Base-by-base conservation (phyloP, 2,113 vertebrate genomes). In the Mesembrinibis cayennensis region DNA sequence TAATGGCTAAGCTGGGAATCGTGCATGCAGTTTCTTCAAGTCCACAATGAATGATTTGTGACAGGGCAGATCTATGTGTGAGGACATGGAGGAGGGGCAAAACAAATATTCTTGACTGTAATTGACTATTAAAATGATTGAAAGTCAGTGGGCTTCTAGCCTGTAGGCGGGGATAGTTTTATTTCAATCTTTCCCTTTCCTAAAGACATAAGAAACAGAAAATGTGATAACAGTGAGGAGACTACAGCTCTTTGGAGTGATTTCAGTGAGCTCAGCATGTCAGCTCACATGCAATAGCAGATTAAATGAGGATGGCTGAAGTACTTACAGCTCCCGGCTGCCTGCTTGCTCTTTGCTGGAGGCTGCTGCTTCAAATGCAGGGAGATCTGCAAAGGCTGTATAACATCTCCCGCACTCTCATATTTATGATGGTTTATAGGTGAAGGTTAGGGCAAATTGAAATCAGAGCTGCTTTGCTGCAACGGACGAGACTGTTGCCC, bases 101-200 rank as follows among this genome's bases (percentile, higher is more conserved):
- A 95, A 72, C 38, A 93, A 93, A 95, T 90, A 58, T 70, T 79
- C 79, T 85, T 81, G 86, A 86, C 65, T 82, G 69, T 87, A 97
- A 94, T 90, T 85, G 93, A 82, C 90, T 87, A 76, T 95, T 89
- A 82, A 89, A 93, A 92, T 89, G 93, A 97, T 62, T 89, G 87
- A 97, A 95, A 95, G 59, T 58, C 88, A 80, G 27, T 79, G n/a
- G 29, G 58, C 36, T 96, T 71, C 90, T 40, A 95, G 81, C 47
- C 95, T 86, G 71, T 84, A 87, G 87, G 82, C 14, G 0, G 79
- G 45, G 53, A 69, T n/a, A 59, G 66, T 76, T 96, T 92, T 84
- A 95, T 89, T 89, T 92, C 55, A 58, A 88, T 87, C 52, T 92
- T 88, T 73, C 18, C 9, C 26, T 65, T 90, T 93, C 82, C 65